phyloP scores from a whole-genome alignment of 2,113 vertebrate species.

The Aptenodytes patagonicus region DNA sequence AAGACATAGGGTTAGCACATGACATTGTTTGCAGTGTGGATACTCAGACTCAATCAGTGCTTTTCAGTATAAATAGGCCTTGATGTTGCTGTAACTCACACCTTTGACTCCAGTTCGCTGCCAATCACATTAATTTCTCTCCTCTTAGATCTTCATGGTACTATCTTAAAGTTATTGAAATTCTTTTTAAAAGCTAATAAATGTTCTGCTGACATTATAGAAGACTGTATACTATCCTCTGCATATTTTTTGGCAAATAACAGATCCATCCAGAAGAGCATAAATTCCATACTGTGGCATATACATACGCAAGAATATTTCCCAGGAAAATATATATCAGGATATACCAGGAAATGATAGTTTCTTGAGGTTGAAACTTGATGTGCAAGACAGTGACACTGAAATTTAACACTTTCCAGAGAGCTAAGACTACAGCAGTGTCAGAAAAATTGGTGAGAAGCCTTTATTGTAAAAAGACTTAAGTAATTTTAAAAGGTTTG shows the following conservation, averaged over 20 bases:
- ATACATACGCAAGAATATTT: neutral
- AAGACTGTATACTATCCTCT: neutral
- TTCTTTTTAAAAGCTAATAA: neutral
- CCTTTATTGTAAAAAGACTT: neutral
- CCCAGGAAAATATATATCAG: neutral
- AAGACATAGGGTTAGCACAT: neutral
- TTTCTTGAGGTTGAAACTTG: neutral
- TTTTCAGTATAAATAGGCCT: neutral
- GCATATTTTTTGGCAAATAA: neutral
- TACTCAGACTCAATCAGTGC: neutral
- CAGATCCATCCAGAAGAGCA: neutral
- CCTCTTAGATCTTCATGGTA: neutral
- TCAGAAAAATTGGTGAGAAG: neutral
- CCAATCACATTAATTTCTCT: neutral
- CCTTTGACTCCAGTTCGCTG: neutral
- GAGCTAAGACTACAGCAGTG: neutral
- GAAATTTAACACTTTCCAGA: neutral
- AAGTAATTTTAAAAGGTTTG: neutral
- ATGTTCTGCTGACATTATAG: neutral
- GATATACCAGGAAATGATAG: neutral
- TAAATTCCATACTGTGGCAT: neutral
- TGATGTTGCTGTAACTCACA: neutral
- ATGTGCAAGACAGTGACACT: neutral
- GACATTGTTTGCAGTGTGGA: neutral
- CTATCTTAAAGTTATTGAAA: neutral